phyloP scores from a whole-genome alignment of 1,140 invertebrate species.

The Pseudoatta argentina region DNA sequence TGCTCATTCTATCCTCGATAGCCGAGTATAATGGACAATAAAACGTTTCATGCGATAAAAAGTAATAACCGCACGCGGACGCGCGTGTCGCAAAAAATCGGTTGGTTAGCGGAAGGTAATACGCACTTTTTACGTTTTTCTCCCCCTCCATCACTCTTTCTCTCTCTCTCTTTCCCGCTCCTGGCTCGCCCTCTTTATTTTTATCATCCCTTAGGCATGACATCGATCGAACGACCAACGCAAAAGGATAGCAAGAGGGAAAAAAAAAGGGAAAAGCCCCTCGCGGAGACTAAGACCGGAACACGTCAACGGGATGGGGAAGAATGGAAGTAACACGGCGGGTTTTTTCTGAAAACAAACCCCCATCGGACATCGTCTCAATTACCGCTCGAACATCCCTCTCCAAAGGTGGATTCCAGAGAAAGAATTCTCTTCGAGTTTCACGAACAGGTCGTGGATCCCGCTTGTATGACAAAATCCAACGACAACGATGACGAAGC shows the following conservation, averaged over 20 bases:
- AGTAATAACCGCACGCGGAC: conserved; percentile 27
- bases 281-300: conserved; percentile 7
- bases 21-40: conserved; percentile 20
- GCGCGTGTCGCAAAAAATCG: conserved; percentile 36
- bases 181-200: conserved; percentile 7
- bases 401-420: conserved; percentile 10
- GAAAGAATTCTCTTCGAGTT: neutral
- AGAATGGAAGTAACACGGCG: conserved; percentile 39
- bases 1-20: conserved; percentile 6
- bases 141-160: neutral
- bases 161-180: neutral
- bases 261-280: conserved; percentile 28
- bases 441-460: neutral
- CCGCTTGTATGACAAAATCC: conserved; percentile 2
- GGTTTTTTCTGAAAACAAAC: conserved; percentile 58
- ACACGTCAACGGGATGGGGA: neutral
- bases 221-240: conserved; percentile 47
- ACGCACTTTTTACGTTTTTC: conserved; percentile 9
- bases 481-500: neutral
- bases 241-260: conserved; percentile 44
- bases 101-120: conserved; percentile 19
- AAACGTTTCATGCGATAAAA: conserved; percentile 50
- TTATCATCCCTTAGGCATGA: conserved; percentile 38
- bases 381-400: conserved; percentile 54
- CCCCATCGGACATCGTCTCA: conserved; percentile 44